Evolutionary conservation across 2,113 vertebrate species (phyloP), one percentile per base, ranked within the genome.

Genomic region (Struthidea cinerea): DNA sequence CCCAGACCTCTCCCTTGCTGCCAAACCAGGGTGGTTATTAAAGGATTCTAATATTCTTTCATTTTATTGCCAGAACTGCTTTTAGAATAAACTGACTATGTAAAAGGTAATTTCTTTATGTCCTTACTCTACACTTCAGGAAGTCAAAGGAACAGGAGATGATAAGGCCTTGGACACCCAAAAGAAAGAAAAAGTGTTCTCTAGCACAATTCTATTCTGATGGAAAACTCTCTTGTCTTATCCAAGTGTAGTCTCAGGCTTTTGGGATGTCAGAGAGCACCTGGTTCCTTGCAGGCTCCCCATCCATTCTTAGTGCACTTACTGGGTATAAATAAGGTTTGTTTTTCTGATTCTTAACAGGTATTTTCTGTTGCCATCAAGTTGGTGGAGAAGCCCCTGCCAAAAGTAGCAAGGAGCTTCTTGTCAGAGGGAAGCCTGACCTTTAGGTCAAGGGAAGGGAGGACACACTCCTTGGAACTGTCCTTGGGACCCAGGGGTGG

Each of bases 11-110:
- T 90, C 56, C 13, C 49, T 84, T 81, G 56, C 68, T 87, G 91
- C 84, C 94, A 91, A 84, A 78, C 79, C 57, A 23, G 56, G 56
- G 87, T 84, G 91, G 39, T 89, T 89, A 59, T 79, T 87, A 75
- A 91, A 87, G 52, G 30, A 82, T 89, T 87, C 64, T 94, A 92
- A 88, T 92, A 92, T 69, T 90, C 47, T 84, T 70, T 93, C 37
- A 37, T 77, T 93, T 68, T 67, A 52, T 46, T 94, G 87, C 91
- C 86, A 94, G 80, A 44, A 52, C 27, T 82, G 83, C 87, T 94
- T 93, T 95, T 81, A 91, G 81, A 91, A 92, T 87, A 67, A 89
- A 75, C 83, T 75, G 68, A 30, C 59, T 81, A 23, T 44, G 65
- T 75, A 77, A 81, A 92, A 91, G 84, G 60, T 56, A 82, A 71